A percentile compares a stretch with the other conserved stretches of the same genome.
Conservation (phyloP, 2,113 vertebrate genomes). For the Halcyon malimbica region DNA sequence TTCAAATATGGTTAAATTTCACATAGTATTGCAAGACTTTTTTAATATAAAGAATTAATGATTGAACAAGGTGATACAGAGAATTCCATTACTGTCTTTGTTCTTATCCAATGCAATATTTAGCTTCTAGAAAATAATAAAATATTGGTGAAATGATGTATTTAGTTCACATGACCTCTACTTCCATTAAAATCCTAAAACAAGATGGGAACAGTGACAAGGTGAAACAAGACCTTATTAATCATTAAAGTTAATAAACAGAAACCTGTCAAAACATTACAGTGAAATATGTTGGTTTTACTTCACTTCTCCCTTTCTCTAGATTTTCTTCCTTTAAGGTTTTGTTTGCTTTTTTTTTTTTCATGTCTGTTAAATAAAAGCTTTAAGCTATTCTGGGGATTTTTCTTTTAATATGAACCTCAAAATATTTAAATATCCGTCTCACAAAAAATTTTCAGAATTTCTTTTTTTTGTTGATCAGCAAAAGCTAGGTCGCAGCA, state of each 20-base stretch:
- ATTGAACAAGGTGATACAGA: not conserved
- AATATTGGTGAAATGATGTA: not conserved
- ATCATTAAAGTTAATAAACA: not conserved
- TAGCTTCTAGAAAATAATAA: conserved; percentile 25
- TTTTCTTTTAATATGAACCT: not conserved
- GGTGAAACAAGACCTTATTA: not conserved
- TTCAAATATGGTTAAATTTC: conserved; percentile 26
- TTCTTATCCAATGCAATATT: not conserved
- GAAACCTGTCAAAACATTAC: not conserved
- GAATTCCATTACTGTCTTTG: not conserved
- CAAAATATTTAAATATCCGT: not conserved
- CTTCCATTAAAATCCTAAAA: not conserved
- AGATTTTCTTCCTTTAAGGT: not conserved
- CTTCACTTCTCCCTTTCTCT: not conserved
- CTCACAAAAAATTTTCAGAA: not conserved
- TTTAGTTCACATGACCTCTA: not conserved
- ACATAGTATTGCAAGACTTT: not conserved
- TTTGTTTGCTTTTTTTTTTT: not conserved
- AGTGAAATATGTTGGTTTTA: not conserved
- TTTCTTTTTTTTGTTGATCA: not conserved
- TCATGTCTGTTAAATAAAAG: not conserved
- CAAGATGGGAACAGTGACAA: not conserved
- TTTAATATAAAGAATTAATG: not conserved
- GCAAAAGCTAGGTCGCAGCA: not conserved
- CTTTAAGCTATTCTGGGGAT: not conserved